These are phyloP conservation scores for Coelopa pilipes DNA, from an alignment of 2,888 invertebrate genomes.

Conservation along the genomic window DNA sequence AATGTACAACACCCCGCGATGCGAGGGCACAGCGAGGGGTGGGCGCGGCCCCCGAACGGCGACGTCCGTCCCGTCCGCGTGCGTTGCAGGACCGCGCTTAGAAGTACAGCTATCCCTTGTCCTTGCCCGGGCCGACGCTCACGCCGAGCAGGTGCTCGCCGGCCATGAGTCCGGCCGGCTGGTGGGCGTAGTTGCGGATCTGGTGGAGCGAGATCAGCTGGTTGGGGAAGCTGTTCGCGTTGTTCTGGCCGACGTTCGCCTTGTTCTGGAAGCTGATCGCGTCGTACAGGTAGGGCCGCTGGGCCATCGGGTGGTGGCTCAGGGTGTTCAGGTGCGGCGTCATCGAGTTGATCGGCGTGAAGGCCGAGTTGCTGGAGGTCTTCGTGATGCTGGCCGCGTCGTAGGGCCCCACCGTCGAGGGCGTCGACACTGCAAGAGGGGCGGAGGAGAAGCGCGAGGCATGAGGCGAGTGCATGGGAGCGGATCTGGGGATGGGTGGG, in stretches of 20 bases:
- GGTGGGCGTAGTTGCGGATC: constrained; percentile 95
- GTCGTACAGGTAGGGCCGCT: constrained; percentile 90
- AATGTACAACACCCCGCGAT: too few species aligned
- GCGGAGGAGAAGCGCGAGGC: not conserved
- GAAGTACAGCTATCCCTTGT: constrained; percentile 66
- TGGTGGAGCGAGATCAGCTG: constrained; percentile 95
- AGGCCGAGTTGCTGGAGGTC: constrained; percentile 84
- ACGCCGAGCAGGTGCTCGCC: constrained; percentile 74
- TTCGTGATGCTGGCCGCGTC: constrained; percentile 69
- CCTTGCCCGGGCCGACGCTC: constrained; percentile 66
- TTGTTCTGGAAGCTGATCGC: constrained; percentile 89
- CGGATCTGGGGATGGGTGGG: too few species aligned
- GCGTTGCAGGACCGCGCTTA: too few species aligned
- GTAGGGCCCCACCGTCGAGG: constrained; percentile 66
- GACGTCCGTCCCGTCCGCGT: too few species aligned
- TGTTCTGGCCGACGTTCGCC: constrained; percentile 71
- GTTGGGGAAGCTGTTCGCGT: constrained; percentile 82
- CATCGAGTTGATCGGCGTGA: constrained; percentile 89
- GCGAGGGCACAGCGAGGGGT: too few species aligned
- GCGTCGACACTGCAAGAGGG: constrained; percentile 56
- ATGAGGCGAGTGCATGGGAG: not conserved
- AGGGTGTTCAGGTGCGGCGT: constrained; percentile 80
- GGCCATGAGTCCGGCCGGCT: constrained; percentile 80
- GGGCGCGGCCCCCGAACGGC: too few species aligned
- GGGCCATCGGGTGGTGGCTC: constrained; percentile 76